Conservation (phyloP, 2,888 invertebrate genomes). For the Euphydryas editha region DNA sequence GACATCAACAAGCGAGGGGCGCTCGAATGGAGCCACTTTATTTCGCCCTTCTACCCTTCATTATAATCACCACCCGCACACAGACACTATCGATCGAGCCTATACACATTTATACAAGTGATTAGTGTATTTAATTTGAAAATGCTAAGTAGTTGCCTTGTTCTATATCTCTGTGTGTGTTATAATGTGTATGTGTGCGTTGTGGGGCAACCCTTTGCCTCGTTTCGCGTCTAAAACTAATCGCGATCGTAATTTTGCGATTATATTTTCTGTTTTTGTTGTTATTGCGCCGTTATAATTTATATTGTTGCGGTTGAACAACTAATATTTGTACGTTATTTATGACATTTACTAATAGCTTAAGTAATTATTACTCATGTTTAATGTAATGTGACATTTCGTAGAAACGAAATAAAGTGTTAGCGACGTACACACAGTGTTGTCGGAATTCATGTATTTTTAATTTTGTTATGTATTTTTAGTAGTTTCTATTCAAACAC, state of each 20-base stretch:
- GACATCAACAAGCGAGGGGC: conserved; percentile 76
- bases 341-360: background rate
- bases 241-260: conserved; percentile 73
- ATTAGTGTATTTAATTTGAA: conserved; percentile 84
- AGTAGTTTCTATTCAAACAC: too few species aligned
- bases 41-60: conserved; percentile 82
- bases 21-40: conserved; percentile 81
- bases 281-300: conserved; percentile 42
- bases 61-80: conserved; percentile 81
- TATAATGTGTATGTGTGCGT: conserved; percentile 65
- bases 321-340: background rate
- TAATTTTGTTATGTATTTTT: too few species aligned
- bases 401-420: background rate
- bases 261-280: conserved; percentile 59
- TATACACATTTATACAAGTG: conserved; percentile 79
- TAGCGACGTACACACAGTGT: too few species aligned
- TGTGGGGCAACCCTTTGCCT: conserved; percentile 72
- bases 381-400: conserved; percentile 18
- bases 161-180: conserved; percentile 61
- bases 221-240: conserved; percentile 49
- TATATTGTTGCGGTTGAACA: conserved; percentile 48
- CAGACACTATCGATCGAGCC: conserved; percentile 73
- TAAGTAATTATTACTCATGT: background rate
- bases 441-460: too few species aligned
- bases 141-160: conserved; percentile 83